Evolutionary conservation across 2,888 invertebrate genomes (phyloP).

Genomic region (Philereme vetulata): DNA sequence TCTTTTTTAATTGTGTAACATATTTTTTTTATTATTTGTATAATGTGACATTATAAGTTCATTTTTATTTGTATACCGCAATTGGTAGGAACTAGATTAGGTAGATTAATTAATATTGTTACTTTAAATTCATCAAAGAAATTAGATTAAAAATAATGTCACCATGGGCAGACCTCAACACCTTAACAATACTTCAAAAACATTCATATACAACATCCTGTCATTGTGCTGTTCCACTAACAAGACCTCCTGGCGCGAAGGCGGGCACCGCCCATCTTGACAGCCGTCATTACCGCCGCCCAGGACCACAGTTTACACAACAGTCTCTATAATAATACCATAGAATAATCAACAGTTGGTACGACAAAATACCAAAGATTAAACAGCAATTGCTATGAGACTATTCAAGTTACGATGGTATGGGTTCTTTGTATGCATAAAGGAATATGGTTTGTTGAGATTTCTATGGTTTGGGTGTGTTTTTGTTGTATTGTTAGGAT

Average conservation of each 20-base stretch:
- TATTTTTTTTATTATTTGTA: not conserved
- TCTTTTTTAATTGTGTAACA: not conserved
- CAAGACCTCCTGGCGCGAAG: slow-evolving; percentile 36
- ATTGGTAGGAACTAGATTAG: too few species aligned
- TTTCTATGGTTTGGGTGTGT: slow-evolving; percentile 3
- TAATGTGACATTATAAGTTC: not conserved
- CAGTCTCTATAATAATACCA: too few species aligned
- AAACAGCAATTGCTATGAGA: not conserved
- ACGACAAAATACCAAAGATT: slow-evolving; percentile 1
- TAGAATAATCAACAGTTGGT: too few species aligned
- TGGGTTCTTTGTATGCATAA: not conserved
- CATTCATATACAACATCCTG: slow-evolving; percentile 24
- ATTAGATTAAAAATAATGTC: too few species aligned
- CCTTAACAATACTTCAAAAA: slow-evolving; percentile 19
- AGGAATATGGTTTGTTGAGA: not conserved
- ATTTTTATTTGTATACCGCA: too few species aligned
- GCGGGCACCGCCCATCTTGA: slow-evolving; percentile 37
- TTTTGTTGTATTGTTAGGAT: slow-evolving; percentile 10
- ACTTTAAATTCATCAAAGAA: too few species aligned
- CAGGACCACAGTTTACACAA: slow-evolving; percentile 13
- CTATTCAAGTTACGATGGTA: not conserved
- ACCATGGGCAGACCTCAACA: slow-evolving; percentile 5
- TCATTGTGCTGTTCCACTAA: slow-evolving; percentile 24
- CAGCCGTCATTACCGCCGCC: slow-evolving; percentile 33
- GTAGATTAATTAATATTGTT: not conserved